Percentiles rank a stretch among this genome's conserved stretches.
Evolutionary conservation across 2,888 invertebrate genomes (phyloP).

Genomic region (Parthenolecanium corni): DNA sequence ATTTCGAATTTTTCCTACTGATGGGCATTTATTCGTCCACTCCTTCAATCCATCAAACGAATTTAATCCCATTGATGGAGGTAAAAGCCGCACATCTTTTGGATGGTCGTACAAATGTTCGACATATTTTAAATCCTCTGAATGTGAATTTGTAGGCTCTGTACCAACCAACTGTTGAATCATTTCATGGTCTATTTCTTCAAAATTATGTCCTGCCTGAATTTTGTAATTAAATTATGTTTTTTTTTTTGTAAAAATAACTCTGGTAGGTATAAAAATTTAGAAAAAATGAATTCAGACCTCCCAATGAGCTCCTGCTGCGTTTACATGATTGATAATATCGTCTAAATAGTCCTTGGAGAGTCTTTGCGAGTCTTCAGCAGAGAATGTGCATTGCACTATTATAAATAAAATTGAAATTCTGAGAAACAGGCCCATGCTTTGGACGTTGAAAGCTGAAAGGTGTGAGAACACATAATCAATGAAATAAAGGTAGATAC

Average conservation of each 20-base stretch:
- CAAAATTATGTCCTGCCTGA: conserved; percentile 24
- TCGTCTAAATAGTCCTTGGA: background rate
- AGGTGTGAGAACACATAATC: too few relatives aligned
- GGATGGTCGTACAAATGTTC: background rate
- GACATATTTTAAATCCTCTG: background rate
- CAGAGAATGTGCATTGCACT: too few relatives aligned
- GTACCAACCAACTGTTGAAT: conserved; percentile 1
- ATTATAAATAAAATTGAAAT: too few relatives aligned
- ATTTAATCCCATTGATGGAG: too few relatives aligned
- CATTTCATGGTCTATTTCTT: background rate
- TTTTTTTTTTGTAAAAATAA: background rate
- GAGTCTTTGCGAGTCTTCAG: background rate
- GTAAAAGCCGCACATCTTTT: too few relatives aligned
- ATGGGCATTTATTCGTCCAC: conserved; percentile 77
- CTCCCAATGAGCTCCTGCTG: conserved; percentile 6
- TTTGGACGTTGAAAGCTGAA: too few relatives aligned
- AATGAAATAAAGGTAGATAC: too few relatives aligned
- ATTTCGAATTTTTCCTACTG: conserved; percentile 66
- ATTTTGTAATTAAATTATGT: background rate
- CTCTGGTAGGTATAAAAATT: background rate
- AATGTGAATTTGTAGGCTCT: background rate
- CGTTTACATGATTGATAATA: conserved; percentile 6
- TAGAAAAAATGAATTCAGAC: background rate
- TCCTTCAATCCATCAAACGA: conserved; percentile 64
- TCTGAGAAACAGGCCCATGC: too few relatives aligned